phyloP scores from a whole-genome alignment of 2,113 vertebrate genomes.

The Hydropotes inermis region DNA sequence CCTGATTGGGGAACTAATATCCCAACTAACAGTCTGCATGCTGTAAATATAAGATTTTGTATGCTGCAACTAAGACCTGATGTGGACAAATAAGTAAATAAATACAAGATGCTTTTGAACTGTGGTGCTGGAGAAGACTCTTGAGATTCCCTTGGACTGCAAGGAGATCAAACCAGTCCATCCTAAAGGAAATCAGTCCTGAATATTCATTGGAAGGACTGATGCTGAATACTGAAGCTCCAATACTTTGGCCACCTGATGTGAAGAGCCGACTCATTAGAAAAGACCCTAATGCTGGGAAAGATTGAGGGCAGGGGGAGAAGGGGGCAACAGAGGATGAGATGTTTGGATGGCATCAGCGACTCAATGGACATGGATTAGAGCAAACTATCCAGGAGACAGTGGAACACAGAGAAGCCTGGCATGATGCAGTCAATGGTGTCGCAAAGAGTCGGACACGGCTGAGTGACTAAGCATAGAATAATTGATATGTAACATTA shows the following conservation, averaged over 20 bases:
- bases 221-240: neutral
- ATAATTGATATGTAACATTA: neutral
- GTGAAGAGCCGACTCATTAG: neutral
- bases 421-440: neutral
- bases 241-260: neutral
- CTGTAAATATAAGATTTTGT: neutral
- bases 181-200: neutral
- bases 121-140: neutral
- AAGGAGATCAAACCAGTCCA: neutral
- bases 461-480: neutral
- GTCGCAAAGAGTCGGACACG: neutral
- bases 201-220: neutral
- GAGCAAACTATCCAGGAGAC: neutral
- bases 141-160: neutral
- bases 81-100: neutral
- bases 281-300: neutral
- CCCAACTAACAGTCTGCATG: neutral
- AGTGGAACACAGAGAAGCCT: neutral
- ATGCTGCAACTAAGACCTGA: neutral
- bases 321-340: neutral
- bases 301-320: neutral
- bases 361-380: neutral
- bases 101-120: neutral
- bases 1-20: neutral
- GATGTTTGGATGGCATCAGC: neutral